phyloP scores from a whole-genome alignment of 2,113 vertebrate species.

The Barnardius zonarius region DNA sequence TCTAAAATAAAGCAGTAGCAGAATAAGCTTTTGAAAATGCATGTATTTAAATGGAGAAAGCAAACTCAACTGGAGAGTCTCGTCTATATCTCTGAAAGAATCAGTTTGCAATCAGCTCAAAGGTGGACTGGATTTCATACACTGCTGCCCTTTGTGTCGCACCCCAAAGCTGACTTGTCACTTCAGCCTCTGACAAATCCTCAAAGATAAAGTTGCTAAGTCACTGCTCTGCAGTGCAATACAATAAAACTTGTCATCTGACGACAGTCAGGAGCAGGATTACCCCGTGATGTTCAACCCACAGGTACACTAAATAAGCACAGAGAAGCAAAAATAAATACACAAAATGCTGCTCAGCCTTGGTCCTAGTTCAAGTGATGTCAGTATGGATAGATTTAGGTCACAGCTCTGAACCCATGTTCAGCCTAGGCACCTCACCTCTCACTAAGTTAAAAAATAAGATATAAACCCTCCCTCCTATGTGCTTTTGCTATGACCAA shows the following conservation, averaged over 20 bases:
- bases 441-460: neutral
- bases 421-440: neutral
- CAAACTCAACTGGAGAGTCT: neutral
- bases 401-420: neutral
- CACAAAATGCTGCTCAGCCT: neutral
- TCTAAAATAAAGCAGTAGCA: neutral
- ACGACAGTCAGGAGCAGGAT: neutral
- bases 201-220: conserved; percentile 19
- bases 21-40: neutral
- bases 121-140: neutral
- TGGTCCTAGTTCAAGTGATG: neutral
- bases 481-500: neutral
- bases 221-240: conserved; percentile 6
- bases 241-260: neutral
- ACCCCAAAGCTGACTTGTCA: neutral
- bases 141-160: neutral
- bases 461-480: neutral
- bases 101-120: neutral
- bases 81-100: neutral
- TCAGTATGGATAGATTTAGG: neutral
- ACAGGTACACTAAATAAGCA: neutral
- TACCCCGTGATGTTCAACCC: neutral
- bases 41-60: neutral
- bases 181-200: conserved; percentile 36
- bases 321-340: neutral